Percentiles rank a stretch among this genome's conserved stretches.
Evolutionary conservation across 2,113 vertebrate species (phyloP).

Genomic region (Podarcis raffonei): DNA sequence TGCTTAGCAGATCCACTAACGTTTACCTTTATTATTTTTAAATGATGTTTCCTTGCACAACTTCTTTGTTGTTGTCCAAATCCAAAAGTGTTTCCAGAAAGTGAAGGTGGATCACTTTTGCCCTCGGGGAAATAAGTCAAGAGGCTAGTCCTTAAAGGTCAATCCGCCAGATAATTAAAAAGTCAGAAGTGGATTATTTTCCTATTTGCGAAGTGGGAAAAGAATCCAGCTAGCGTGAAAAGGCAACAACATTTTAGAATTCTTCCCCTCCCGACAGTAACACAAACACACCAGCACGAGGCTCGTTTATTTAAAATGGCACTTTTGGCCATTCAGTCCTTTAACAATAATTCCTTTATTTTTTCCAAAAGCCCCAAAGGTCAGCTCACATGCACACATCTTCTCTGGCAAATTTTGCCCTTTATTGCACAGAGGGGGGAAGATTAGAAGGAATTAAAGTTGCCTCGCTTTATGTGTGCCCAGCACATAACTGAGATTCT

Average conservation of each 20-base stretch:
- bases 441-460: neutral
- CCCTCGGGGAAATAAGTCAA: neutral
- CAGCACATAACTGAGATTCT: neutral
- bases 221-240: conserved; percentile 23
- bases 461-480: conserved; percentile 2
- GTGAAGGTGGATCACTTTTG: neutral
- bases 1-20: neutral
- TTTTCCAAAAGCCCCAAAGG: conserved; percentile 37
- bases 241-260: conserved; percentile 29
- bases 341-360: conserved; percentile 27
- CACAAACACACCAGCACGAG: conserved; percentile 15
- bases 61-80: neutral
- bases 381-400: conserved; percentile 26
- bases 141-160: neutral
- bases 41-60: neutral
- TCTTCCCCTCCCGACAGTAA: neutral
- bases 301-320: conserved; percentile 25
- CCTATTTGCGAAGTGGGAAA: conserved; percentile 4
- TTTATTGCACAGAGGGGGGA: neutral
- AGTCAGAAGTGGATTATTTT: neutral
- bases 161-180: neutral
- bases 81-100: neutral
- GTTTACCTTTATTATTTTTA: neutral
- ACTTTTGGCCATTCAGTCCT: conserved; percentile 27
- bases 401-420: conserved; percentile 18